These are phyloP conservation scores for Carposina sasakii DNA, from an alignment of 1,140 invertebrate genomes.

Conservation along the genomic window DNA sequence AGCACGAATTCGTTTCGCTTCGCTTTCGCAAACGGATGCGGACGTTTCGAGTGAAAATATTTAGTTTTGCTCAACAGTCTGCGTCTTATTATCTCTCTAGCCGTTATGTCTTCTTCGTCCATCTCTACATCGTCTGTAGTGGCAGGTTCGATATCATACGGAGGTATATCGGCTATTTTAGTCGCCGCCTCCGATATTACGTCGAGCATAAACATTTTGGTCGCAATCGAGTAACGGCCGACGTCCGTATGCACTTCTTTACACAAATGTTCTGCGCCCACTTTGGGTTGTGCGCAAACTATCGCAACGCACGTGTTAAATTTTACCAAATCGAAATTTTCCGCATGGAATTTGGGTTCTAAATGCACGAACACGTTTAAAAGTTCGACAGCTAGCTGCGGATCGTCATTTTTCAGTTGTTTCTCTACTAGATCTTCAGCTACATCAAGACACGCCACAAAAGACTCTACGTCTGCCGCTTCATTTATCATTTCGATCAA, in stretches of 20 bases:
- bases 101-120: constrained; percentile 25
- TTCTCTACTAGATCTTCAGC: constrained; percentile 80
- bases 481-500: constrained; percentile 81
- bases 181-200: constrained; percentile 80
- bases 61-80: constrained; percentile 76
- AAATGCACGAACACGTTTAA: constrained; percentile 82
- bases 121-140: constrained; percentile 8
- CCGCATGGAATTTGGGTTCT: constrained; percentile 78
- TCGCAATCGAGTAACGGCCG: constrained; percentile 81
- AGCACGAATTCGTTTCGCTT: constrained; percentile 81
- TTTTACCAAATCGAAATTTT: constrained; percentile 80
- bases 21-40: constrained; percentile 56
- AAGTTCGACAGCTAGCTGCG: constrained; percentile 81
- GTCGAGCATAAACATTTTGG: constrained; percentile 86
- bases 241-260: constrained; percentile 83
- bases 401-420: constrained; percentile 81
- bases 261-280: constrained; percentile 82
- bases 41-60: constrained; percentile 71
- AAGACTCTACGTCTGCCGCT: constrained; percentile 79
- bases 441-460: constrained; percentile 76
- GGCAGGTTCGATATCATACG: constrained; percentile 24
- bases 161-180: constrained; percentile 74
- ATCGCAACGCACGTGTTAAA: constrained; percentile 81
- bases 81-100: constrained; percentile 75
- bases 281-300: constrained; percentile 78